Evolutionary conservation across 1,140 invertebrate genomes (phyloP), one percentile per base, ranked within the genome.

Genomic region (Apocrypta bakeri): DNA sequence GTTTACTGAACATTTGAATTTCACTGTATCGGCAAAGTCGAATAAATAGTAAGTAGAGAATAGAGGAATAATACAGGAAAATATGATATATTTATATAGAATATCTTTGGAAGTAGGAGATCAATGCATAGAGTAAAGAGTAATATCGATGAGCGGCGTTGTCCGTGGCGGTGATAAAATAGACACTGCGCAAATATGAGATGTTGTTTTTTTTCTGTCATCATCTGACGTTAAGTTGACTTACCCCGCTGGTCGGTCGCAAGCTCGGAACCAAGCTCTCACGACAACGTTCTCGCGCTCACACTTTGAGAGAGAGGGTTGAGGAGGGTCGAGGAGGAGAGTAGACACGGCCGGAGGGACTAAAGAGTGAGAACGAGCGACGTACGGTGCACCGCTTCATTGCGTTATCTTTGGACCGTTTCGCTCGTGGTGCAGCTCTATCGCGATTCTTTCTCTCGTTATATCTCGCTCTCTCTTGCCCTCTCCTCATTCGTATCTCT

Each of bases 401-500:
- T 48, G 42, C 42, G n/a, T 48, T 1, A 48, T 48, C 42, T 1
- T n/a, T n/a, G 42, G 42, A 12, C 42, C 42, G 21, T 48, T 17
- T 48, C 42, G 42, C 42, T 48, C 48, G 14, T 17, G 17, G 33
- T 37, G 2, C 33, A 37, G 21, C 17, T 6, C 48, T n/a, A 14
- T 56, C 48, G 17, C 48, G 48, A 56, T 17, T 56, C 48, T 56
- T 56, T 42, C 25, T 71, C 31, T 37, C 31, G 1, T 31, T 21
- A 12, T 8, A 71, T 25, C 63, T 27, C 29, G 14, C 66, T 40
- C 17, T 56, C 27, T 69, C 33, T 78, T n/a, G 1, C 48, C 40
- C 6, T 37, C 21, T 71, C n/a, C 61, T 77, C 75, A 66, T 40
- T 68, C 73, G 37, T 79, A 82, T 48, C 85, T 85, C 85, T 88